A percentile compares a stretch with the other conserved stretches of the same genome.
These are phyloP conservation scores for Diachasma alloeum DNA, from an alignment of 1,140 invertebrate genomes.

Conservation along the genomic window DNA sequence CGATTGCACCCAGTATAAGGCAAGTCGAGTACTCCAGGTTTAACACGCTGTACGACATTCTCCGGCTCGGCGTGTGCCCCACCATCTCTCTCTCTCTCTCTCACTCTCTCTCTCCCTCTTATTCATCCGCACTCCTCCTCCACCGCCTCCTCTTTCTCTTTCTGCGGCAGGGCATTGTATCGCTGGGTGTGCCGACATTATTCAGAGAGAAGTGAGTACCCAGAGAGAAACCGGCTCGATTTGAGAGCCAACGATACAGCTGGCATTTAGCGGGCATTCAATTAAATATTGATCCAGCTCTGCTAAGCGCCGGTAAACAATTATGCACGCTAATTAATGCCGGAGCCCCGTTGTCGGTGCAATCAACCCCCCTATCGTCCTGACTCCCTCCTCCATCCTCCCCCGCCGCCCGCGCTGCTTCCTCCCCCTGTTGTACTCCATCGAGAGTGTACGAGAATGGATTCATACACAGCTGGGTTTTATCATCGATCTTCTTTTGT, in stretches of 20 bases:
- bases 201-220: neutral
- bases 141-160: neutral
- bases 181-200: neutral
- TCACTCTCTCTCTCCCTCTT: neutral
- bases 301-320: conserved; percentile 62
- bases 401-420: neutral
- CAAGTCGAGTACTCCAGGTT: conserved; percentile 29
- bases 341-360: conserved; percentile 51
- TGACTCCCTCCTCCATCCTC: neutral
- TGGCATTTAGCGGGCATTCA: conserved; percentile 63
- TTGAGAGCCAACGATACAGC: conserved; percentile 57
- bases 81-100: neutral
- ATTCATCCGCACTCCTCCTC: neutral
- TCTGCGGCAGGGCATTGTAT: neutral
- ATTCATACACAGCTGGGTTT: neutral
- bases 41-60: conserved; percentile 34
- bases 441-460: neutral
- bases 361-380: conserved; percentile 50
- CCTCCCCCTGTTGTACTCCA: neutral
- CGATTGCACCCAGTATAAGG: neutral
- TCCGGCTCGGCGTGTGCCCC: neutral
- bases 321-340: conserved; percentile 64
- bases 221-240: conserved; percentile 49
- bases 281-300: conserved; percentile 64
- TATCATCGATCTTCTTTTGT: neutral